Percentiles rank a stretch among this genome's conserved stretches.
Evolutionary conservation across 2,113 vertebrate species (phyloP).

Genomic region (Hippocampus mohnikei): DNA sequence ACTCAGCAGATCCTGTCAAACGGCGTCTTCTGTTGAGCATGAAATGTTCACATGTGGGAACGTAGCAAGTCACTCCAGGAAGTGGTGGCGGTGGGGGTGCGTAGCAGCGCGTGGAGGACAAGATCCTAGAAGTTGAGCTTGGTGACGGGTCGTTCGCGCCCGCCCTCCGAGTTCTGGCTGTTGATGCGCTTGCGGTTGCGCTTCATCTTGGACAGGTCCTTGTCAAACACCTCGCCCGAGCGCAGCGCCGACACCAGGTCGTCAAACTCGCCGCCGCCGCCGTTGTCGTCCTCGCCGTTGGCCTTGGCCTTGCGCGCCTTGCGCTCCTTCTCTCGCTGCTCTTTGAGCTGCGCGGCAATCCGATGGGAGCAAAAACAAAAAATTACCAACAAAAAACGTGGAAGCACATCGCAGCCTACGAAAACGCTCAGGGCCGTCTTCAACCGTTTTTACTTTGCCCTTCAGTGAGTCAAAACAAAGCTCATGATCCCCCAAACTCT

Average conservation of each 20-base stretch:
- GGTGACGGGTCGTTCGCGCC: constrained; percentile 89
- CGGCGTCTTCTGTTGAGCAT: constrained; percentile 12
- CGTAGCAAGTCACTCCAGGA: constrained; percentile 40
- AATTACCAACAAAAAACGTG: neutral
- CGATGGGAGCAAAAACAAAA: too few relatives aligned
- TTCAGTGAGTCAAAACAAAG: too few relatives aligned
- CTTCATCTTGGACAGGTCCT: constrained; percentile 97
- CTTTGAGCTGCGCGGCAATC: constrained; percentile 80
- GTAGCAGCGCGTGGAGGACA: neutral
- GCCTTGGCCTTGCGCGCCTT: constrained; percentile 90
- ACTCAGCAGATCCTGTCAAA: constrained; percentile 19
- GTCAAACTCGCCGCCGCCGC: constrained; percentile 91
- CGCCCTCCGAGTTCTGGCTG: constrained; percentile 82
- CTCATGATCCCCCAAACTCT: too few relatives aligned
- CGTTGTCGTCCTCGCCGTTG: constrained; percentile 84
- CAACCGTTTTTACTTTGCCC: too few relatives aligned
- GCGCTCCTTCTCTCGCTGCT: constrained; percentile 90
- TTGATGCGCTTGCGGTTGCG: constrained; percentile 92
- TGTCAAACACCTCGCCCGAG: constrained; percentile 97
- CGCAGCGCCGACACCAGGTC: constrained; percentile 94
- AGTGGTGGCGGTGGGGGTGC: neutral
- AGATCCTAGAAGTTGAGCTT: constrained; percentile 89
- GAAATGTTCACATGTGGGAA: constrained; percentile 26
- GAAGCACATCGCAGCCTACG: too few relatives aligned
- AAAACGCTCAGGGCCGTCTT: too few relatives aligned